Percentiles rank a stretch among this genome's conserved stretches.
Conservation (phyloP, 2,888 invertebrate species). For the Mesorhabditis spiculigera region DNA sequence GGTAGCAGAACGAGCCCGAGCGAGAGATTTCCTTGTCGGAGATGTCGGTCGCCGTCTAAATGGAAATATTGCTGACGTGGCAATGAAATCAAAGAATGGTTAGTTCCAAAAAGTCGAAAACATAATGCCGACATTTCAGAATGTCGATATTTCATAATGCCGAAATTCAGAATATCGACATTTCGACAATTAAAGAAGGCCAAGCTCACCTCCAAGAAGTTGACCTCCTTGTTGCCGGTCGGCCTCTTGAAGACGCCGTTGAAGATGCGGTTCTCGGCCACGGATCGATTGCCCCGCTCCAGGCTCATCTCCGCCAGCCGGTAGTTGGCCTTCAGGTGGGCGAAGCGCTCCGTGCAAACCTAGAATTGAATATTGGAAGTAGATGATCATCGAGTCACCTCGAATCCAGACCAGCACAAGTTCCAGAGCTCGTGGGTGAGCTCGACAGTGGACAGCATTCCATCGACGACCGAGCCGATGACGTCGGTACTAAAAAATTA, state of each 20-base stretch:
- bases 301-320: conserved; percentile 32
- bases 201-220: conserved; percentile 17
- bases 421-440: conserved; percentile 27
- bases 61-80: not conserved
- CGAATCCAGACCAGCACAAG: conserved; percentile 29
- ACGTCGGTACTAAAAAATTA: not conserved
- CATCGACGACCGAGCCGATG: conserved; percentile 6
- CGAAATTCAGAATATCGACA: not conserved
- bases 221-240: conserved; percentile 26
- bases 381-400: conserved; percentile 8
- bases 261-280: conserved; percentile 25
- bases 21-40: conserved; percentile 28
- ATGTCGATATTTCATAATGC: not conserved
- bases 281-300: conserved; percentile 15
- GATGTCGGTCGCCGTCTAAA: conserved; percentile 30
- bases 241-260: conserved; percentile 29
- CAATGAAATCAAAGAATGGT: too few species aligned
- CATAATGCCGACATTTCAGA: not conserved
- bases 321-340: conserved; percentile 36
- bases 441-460: conserved; percentile 11
- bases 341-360: conserved; percentile 26
- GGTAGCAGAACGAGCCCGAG: conserved; percentile 27
- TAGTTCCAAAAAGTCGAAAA: not conserved
- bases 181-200: not conserved
- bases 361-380: not conserved